Base-by-base conservation (phyloP, 2,113 vertebrate species). In the Ellobius talpinus region DNA sequence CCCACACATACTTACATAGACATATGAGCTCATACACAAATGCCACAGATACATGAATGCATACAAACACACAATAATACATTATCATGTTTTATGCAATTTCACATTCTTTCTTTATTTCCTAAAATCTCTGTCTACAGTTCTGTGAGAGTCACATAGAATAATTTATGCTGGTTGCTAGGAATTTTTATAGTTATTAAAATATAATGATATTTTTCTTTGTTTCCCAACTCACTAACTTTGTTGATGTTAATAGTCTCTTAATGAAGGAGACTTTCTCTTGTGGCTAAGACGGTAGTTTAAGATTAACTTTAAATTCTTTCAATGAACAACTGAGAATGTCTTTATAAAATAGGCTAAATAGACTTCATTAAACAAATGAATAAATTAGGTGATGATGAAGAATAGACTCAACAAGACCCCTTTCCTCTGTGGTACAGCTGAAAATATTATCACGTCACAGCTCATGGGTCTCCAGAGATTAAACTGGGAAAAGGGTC, bases 271-370 rank as follows among this genome's bases (percentile, higher is more conserved):
- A 94, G 8, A 91, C 85, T 95, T 87, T 95, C 68, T 42, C 65
- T 95, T 21, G 29, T 79, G 77, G 12, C 73, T 45, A 73, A 61
- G 47, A 87, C 3, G 77, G 9, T 86, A 89, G 13, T 73, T 96
- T 95, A 86, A 97, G 93, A 77, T 96, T 63, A 94, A 52, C 55
- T 96, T 76, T 92, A 91, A 85, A 42, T 26, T 93, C 29, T 42
- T 52, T 93, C 70, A 58, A 8, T 93, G 58, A 95, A 92, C 92
- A 58, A 90, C 7, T 85, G 50, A 91, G 45, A 21, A 45, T 94
- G n/a, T 79, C 55, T 97, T 89, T 96, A 70, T 90, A 96, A 95
- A 91, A 89, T 8, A 91, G 45, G 4, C 92, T 97, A 65, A 87
- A 52, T 87, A 96, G 95, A 95, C 39, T 74, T 89, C 33, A 93